phyloP scores from a whole-genome alignment of 2,113 vertebrate species.

The Empidonax alnorum region DNA sequence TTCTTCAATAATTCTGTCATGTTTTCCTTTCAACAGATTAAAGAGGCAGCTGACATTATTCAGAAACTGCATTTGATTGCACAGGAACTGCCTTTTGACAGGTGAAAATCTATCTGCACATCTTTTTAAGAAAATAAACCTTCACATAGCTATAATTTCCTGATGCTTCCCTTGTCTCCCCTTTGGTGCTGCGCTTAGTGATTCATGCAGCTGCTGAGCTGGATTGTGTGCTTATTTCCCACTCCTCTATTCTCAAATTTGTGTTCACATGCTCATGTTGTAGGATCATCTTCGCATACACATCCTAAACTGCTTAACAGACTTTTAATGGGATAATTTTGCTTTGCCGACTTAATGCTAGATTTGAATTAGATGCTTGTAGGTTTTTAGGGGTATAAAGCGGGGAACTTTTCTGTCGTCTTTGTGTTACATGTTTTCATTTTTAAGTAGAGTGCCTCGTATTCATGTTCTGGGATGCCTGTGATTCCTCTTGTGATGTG shows the following conservation, averaged over 20 bases:
- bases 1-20: neutral
- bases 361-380: constrained; percentile 52
- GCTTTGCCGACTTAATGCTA: constrained; percentile 52
- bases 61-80: constrained; percentile 99
- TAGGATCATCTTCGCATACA: constrained; percentile 36
- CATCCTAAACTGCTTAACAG: constrained; percentile 55
- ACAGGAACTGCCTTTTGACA: constrained; percentile 98
- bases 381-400: constrained; percentile 43
- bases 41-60: constrained; percentile 99
- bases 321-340: constrained; percentile 65
- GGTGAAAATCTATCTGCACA: constrained; percentile 77
- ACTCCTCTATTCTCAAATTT: neutral
- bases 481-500: constrained; percentile 2
- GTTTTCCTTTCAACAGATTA: constrained; percentile 84
- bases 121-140: neutral
- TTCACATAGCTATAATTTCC: neutral
- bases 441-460: constrained; percentile 13
- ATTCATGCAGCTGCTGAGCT: neutral
- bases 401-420: neutral
- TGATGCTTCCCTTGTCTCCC: constrained; percentile 9
- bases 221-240: constrained; percentile 22
- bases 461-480: neutral
- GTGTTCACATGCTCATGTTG: neutral
- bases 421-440: constrained; percentile 23
- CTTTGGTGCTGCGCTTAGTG: neutral